These are phyloP conservation scores for Creontiades dilutus DNA, from an alignment of 2,888 invertebrate genomes.

Conservation along the genomic window DNA sequence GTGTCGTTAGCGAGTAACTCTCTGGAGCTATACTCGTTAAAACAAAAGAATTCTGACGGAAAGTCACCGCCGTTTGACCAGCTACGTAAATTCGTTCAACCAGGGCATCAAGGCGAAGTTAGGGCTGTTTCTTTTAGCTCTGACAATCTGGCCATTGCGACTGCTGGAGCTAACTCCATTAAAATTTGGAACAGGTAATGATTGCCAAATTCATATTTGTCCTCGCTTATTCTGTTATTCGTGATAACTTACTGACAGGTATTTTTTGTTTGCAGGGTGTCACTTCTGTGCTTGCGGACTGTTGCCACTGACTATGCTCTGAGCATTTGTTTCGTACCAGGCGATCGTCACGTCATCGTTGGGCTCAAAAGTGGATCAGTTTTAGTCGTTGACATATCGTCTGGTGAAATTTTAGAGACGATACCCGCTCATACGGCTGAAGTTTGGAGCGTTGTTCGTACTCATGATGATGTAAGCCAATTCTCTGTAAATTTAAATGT, in stretches of 20 bases:
- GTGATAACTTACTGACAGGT: neutral
- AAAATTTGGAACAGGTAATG: conserved; percentile 95
- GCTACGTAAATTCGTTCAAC: conserved; percentile 84
- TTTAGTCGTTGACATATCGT: conserved; percentile 90
- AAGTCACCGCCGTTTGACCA: conserved; percentile 81
- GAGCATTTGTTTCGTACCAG: conserved; percentile 89
- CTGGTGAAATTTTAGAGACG: conserved; percentile 89
- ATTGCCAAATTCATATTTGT: neutral
- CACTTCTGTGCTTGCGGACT: conserved; percentile 85
- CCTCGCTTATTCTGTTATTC: neutral
- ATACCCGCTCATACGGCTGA: conserved; percentile 91
- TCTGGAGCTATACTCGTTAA: conserved; percentile 84
- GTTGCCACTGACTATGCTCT: conserved; percentile 85
- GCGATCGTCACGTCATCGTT: conserved; percentile 92
- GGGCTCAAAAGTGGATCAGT: conserved; percentile 92
- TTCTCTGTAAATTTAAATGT: neutral
- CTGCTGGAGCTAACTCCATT: conserved; percentile 91
- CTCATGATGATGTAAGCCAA: conserved; percentile 86
- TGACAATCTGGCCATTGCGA: conserved; percentile 91
- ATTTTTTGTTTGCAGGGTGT: conserved; percentile 79
- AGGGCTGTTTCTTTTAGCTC: conserved; percentile 93
- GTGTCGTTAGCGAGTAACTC: conserved; percentile 86
- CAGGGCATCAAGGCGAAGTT: conserved; percentile 95
- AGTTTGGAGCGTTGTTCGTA: conserved; percentile 87
- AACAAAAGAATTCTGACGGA: conserved; percentile 79